Evolutionary conservation across 2,888 invertebrate genomes (phyloP).

Genomic region (Octodonta nipae): DNA sequence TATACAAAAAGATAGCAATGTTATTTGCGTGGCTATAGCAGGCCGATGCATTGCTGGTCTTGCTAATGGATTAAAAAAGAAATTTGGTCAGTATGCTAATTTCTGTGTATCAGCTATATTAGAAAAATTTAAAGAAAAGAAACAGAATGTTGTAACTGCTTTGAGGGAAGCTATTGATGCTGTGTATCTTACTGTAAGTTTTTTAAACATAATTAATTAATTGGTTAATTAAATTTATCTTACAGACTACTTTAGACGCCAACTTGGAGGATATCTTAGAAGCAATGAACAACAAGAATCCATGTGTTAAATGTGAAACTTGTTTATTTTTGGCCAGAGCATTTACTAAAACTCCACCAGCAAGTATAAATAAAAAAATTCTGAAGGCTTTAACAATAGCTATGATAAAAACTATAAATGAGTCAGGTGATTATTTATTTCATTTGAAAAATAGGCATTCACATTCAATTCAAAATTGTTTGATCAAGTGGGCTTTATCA

Average conservation of each 20-base stretch:
- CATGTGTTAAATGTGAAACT: slow-evolving; percentile 76
- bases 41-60: slow-evolving; percentile 70
- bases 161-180: slow-evolving; percentile 85
- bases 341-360: slow-evolving; percentile 67
- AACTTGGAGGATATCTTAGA: slow-evolving; percentile 76
- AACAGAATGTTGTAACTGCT: slow-evolving; percentile 73
- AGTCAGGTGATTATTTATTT: too few relatives aligned
- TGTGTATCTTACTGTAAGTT: slow-evolving; percentile 59
- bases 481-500: too few relatives aligned
- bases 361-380: slow-evolving; percentile 76
- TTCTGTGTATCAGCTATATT: slow-evolving; percentile 64
- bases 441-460: too few relatives aligned
- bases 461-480: too few relatives aligned
- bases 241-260: slow-evolving; percentile 64
- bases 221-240: slow-evolving; percentile 5
- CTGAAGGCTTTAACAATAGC: slow-evolving; percentile 68
- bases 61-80: slow-evolving; percentile 74
- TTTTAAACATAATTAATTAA: neutral
- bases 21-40: slow-evolving; percentile 78
- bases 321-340: slow-evolving; percentile 72
- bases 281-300: slow-evolving; percentile 83
- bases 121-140: slow-evolving; percentile 97
- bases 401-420: slow-evolving; percentile 64
- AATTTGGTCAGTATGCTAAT: slow-evolving; percentile 72
- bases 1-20: slow-evolving; percentile 88